Percentiles rank a stretch among this genome's conserved stretches.
Conservation (phyloP, 2,797 vertebrate species). For the Gymnopithys bicolor region DNA sequence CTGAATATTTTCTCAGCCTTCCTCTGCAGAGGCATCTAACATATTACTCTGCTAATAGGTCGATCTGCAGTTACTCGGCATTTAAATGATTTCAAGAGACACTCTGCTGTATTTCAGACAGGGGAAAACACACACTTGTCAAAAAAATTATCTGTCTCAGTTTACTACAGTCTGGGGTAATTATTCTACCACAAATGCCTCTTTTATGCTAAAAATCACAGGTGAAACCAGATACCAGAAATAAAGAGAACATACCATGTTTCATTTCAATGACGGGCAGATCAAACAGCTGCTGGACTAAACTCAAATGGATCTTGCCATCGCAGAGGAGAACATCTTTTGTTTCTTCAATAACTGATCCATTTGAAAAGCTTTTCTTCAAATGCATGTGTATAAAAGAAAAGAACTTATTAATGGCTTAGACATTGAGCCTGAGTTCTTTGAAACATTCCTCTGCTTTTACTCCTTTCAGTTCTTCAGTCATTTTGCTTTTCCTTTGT, state of each 20-base stretch:
- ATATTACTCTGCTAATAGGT: background rate
- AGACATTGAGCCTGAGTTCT: background rate
- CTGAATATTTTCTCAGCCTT: background rate
- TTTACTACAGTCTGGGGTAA: background rate
- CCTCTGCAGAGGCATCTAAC: background rate
- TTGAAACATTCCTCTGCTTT: background rate
- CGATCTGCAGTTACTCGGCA: background rate
- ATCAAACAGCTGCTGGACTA: slow-evolving; percentile 87
- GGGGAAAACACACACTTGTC: background rate
- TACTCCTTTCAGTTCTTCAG: background rate
- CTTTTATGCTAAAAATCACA: background rate
- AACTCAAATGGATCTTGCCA: slow-evolving; percentile 84
- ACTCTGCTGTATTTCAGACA: background rate
- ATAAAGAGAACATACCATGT: slow-evolving; percentile 80
- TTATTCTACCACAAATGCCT: background rate
- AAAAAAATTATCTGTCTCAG: background rate
- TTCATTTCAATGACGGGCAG: slow-evolving; percentile 88
- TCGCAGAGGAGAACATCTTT: slow-evolving; percentile 89
- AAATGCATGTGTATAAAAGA: slow-evolving; percentile 17
- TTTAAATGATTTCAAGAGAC: slow-evolving; percentile 8
- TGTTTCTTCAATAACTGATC: slow-evolving; percentile 81
- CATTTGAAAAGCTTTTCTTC: slow-evolving; percentile 87
- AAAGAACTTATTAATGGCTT: slow-evolving; percentile 49
- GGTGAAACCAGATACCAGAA: background rate
- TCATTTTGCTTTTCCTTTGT: background rate